Evolutionary conservation across 2,888 invertebrate species (phyloP), one percentile per base, ranked within the genome.

Genomic region (Campopleginae sp.): DNA sequence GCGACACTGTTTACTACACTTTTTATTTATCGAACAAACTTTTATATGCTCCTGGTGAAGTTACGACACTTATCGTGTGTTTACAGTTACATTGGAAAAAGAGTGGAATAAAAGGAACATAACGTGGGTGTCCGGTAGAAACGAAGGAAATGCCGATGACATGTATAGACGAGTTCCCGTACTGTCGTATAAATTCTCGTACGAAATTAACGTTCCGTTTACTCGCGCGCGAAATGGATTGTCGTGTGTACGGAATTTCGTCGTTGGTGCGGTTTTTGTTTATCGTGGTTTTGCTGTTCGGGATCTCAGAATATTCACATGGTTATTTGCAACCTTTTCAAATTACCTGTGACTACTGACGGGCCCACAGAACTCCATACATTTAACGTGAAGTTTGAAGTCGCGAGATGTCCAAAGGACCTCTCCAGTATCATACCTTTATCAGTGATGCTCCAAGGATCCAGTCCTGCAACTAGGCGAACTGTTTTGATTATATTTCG

Each of bases 401-500:
- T 61, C 82, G 88, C 31, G 46, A 82, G 83, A 70, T 86, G n/a
- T n/a, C n/a, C n/a, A n/a, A n/a, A n/a, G n/a, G n/a, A n/a, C n/a
- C n/a, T n/a, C n/a, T 86, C 88, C 74, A 90, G 87, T 77, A 88
- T 88, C 0, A 84, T 83, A 12, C 91, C 91, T 8, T 82, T 86
- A 17, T 90, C 89, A 10, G 89, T 91, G 1, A 77, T 88, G 10
- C 76, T 91, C 7, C 78, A 86, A 58, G 90, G 90, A 86, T 91
- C 89, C 76, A 84, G 86, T 76, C 90, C 91, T 14, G 89, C 89
- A 19, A 58, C 68, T 90, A 19, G 27, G 82, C 17, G 74, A 27
- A 6, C 12, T 89, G 1, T 86, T 89, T 72, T 86, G 10, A 66
- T 88, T 27, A 86, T 90, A 78, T 17, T 87, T 33, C 38, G 2